Evolutionary conservation across 2,888 invertebrate genomes (phyloP).

Genomic region (Dusona sp.): DNA sequence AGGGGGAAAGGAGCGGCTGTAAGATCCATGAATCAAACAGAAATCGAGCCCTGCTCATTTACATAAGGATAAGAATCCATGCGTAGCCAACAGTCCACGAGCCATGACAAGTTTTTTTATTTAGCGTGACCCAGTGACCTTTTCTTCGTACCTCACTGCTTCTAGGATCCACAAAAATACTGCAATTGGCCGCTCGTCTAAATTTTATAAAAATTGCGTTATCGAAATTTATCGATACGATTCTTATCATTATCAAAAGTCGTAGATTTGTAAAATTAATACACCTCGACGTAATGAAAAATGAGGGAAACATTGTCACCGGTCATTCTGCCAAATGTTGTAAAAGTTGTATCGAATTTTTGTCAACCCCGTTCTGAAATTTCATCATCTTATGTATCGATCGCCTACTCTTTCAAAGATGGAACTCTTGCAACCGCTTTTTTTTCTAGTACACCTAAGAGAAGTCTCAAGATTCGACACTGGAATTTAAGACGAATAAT

Average conservation of each 20-base stretch:
- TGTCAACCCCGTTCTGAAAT: neutral
- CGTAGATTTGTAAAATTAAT: neutral
- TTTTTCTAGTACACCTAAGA: conserved; percentile 54
- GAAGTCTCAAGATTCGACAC: conserved; percentile 39
- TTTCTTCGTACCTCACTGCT: conserved; percentile 40
- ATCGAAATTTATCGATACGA: conserved; percentile 6
- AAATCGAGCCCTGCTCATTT: conserved; percentile 64
- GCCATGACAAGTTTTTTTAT: conserved; percentile 59
- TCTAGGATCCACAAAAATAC: conserved; percentile 33
- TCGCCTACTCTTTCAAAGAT: conserved; percentile 30
- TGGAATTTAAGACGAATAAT: conserved; percentile 71
- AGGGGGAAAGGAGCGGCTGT: conserved; percentile 28
- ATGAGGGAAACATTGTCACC: neutral
- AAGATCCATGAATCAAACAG: conserved; percentile 66
- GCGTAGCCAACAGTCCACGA: conserved; percentile 48
- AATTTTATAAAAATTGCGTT: conserved; percentile 11
- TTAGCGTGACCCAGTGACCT: conserved; percentile 65
- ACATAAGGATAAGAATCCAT: conserved; percentile 65
- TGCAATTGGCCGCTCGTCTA: conserved; percentile 9
- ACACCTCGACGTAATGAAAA: neutral
- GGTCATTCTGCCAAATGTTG: neutral
- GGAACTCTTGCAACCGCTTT: conserved; percentile 49
- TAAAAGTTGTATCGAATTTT: conserved; percentile 7
- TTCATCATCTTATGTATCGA: neutral
- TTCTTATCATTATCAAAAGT: neutral